These are phyloP conservation scores for Elymnias hypermnestra DNA, from an alignment of 1,140 invertebrate genomes.

Conservation along the genomic window DNA sequence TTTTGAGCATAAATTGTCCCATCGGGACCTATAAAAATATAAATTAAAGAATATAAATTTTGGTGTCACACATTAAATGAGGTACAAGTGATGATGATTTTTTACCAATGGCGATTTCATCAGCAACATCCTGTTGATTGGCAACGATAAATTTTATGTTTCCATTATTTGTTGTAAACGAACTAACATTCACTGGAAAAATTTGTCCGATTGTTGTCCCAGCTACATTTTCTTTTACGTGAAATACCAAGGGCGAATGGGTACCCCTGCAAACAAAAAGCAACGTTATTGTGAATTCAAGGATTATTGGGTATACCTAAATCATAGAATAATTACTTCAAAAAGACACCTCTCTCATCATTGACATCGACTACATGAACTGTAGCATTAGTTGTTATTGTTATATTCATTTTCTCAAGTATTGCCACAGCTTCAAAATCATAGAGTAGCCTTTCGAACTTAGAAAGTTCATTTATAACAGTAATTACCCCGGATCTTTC, in stretches of 20 bases:
- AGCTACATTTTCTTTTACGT: constrained; percentile 86
- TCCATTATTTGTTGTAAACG: constrained; percentile 46
- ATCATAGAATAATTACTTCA: constrained; percentile 77
- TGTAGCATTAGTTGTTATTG: constrained; percentile 87
- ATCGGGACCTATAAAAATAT: constrained; percentile 73
- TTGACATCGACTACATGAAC: constrained; percentile 88
- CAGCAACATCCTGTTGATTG: constrained; percentile 86
- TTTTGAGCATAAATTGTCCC: constrained; percentile 86
- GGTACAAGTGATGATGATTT: too few relatives aligned
- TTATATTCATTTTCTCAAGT: constrained; percentile 77
- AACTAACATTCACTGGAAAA: constrained; percentile 78
- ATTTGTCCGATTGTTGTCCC: constrained; percentile 86
- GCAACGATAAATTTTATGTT: constrained; percentile 84
- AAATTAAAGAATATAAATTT: background rate
- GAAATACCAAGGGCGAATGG: constrained; percentile 82
- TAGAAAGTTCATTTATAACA: constrained; percentile 85
- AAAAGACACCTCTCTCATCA: constrained; percentile 80
- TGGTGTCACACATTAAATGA: too few relatives aligned
- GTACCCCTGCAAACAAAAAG: constrained; percentile 76
- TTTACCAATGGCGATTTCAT: constrained; percentile 84
- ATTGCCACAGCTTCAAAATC: constrained; percentile 89
- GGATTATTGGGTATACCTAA: constrained; percentile 18
- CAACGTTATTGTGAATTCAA: constrained; percentile 31
- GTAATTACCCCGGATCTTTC: constrained; percentile 91
- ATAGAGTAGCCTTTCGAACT: constrained; percentile 82